A percentile compares a stretch with the other conserved stretches of the same genome.
Conservation (phyloP, 2,113 vertebrate genomes). For the Paraplagusia blochii region DNA sequence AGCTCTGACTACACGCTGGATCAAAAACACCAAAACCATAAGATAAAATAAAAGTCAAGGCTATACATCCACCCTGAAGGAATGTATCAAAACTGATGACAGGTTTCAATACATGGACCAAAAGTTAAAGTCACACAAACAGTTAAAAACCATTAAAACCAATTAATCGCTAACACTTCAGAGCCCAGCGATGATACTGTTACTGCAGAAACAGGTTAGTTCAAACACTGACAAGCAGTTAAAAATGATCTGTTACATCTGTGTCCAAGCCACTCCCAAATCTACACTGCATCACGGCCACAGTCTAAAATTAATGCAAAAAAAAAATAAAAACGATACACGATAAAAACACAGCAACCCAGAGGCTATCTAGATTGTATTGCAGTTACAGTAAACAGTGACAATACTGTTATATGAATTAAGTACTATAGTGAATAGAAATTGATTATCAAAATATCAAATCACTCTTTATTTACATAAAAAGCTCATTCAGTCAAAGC, state of each 20-base stretch:
- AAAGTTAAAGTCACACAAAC: constrained; percentile 76
- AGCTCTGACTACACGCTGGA: constrained; percentile 52
- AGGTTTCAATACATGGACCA: constrained; percentile 78
- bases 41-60: constrained; percentile 54
- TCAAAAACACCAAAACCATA: constrained; percentile 32
- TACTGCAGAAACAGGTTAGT: constrained; percentile 61
- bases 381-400: constrained; percentile 91
- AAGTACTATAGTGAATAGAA: constrained; percentile 84
- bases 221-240: constrained; percentile 94
- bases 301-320: constrained; percentile 51
- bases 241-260: constrained; percentile 76
- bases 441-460: constrained; percentile 88
- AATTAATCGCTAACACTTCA: constrained; percentile 89
- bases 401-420: constrained; percentile 84
- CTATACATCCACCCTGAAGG: constrained; percentile 92
- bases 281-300: constrained; percentile 56
- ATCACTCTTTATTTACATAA: constrained; percentile 84
- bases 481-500: constrained; percentile 81
- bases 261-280: constrained; percentile 82
- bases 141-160: constrained; percentile 80
- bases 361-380: constrained; percentile 86
- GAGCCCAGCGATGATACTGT: constrained; percentile 82
- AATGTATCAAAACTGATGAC: constrained; percentile 97
- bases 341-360: constrained; percentile 78
- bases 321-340: neutral